phyloP scores from a whole-genome alignment of 2,797 vertebrate species.

The Karalla daura region DNA sequence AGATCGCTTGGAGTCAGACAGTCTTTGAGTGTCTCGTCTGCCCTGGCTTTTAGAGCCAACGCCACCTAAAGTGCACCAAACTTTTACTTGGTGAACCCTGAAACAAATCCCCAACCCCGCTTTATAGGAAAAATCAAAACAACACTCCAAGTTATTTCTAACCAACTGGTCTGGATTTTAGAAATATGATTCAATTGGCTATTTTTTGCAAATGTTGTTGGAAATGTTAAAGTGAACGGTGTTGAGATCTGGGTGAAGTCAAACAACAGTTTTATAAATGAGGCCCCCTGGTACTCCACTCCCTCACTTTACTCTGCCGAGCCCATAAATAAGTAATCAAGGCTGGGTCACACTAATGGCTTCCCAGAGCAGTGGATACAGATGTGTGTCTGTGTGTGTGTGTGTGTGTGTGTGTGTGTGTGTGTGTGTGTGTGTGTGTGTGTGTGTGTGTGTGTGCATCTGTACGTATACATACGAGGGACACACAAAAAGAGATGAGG shows the following conservation, averaged over 20 bases:
- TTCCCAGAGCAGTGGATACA: slow-evolving; percentile 76
- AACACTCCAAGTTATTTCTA: neutral
- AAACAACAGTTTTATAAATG: slow-evolving; percentile 56
- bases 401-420: slow-evolving; percentile 41
- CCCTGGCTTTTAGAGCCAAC: too few relatives aligned
- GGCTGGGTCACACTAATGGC: slow-evolving; percentile 81
- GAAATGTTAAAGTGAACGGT: slow-evolving; percentile 16
- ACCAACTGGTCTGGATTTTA: neutral
- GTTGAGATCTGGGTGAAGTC: slow-evolving; percentile 55
- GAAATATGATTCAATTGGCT: neutral
- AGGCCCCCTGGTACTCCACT: slow-evolving; percentile 56
- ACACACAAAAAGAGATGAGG: slow-evolving; percentile 24
- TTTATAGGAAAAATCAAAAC: neutral
- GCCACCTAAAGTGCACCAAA: too few relatives aligned
- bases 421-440: slow-evolving; percentile 39
- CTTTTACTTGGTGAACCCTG: too few relatives aligned
- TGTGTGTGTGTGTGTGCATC: slow-evolving; percentile 36
- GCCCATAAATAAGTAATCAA: slow-evolving; percentile 84
- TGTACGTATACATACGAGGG: slow-evolving; percentile 13
- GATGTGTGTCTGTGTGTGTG: slow-evolving; percentile 46
- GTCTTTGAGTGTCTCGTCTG: too few relatives aligned
- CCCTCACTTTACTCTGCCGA: slow-evolving; percentile 70
- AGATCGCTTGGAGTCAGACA: too few relatives aligned
- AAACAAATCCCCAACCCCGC: neutral
- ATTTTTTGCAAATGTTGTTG: slow-evolving; percentile 21